Conservation (phyloP, 2,888 invertebrate genomes). For the Lypha dubia region DNA sequence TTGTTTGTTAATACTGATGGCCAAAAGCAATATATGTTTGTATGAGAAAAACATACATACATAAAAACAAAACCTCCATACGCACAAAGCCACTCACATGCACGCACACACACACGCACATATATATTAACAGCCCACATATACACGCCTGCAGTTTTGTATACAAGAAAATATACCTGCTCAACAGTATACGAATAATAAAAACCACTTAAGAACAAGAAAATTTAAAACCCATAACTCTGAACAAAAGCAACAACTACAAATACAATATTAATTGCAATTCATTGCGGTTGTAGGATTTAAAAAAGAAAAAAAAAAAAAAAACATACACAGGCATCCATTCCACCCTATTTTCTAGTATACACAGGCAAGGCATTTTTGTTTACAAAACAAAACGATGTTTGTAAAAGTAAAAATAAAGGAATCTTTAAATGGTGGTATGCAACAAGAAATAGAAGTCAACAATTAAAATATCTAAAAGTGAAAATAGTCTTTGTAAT, state of each 20-base stretch:
- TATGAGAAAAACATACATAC: slow-evolving; percentile 20
- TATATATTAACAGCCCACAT: not conserved
- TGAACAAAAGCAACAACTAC: not conserved
- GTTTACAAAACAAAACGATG: slow-evolving; percentile 1
- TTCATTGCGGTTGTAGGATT: slow-evolving; percentile 13
- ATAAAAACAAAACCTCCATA: not conserved
- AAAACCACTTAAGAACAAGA: slow-evolving; percentile 27
- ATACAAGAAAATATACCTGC: not conserved
- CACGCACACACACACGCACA: not conserved
- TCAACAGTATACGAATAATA: not conserved
- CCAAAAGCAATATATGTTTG: slow-evolving; percentile 59
- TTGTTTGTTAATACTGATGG: slow-evolving; percentile 75
- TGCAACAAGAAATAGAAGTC: not conserved
- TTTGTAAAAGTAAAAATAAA: not conserved
- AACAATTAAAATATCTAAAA: not conserved
- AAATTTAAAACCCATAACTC: slow-evolving; percentile 8
- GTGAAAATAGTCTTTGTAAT: too few relatives aligned
- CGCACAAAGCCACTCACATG: slow-evolving; percentile 15
- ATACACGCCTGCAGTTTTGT: not conserved
- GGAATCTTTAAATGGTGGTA: not conserved
- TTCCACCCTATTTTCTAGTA: not conserved
- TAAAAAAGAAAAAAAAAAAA: slow-evolving; percentile 8
- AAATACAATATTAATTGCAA: slow-evolving; percentile 25
- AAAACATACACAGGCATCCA: not conserved
- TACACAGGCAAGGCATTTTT: not conserved